Conservation (phyloP, 92 coral and sea anemone species). For the Siderastrea radians region DNA sequence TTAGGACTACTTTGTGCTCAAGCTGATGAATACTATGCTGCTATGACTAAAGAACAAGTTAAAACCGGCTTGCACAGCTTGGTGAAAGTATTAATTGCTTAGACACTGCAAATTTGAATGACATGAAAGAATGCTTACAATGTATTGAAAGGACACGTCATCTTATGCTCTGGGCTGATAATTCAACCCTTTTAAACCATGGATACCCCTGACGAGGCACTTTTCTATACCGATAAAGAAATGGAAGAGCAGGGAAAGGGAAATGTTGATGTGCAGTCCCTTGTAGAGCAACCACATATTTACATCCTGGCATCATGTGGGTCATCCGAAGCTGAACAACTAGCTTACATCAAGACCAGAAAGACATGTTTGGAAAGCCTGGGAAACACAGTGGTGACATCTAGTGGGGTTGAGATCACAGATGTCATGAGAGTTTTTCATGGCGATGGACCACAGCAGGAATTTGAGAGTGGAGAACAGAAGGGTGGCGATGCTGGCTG, state of each 20-base stretch:
- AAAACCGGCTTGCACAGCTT: background rate
- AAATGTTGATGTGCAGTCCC: background rate
- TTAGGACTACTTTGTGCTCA: slow-evolving; percentile 14
- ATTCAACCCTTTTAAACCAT: background rate
- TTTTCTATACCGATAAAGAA: slow-evolving; percentile 4
- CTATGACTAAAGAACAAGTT: slow-evolving; percentile 2
- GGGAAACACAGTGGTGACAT: too few species aligned
- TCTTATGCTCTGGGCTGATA: slow-evolving; percentile 19
- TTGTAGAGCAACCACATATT: background rate
- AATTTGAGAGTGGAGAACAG: slow-evolving; percentile 52
- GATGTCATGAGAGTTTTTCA: slow-evolving; percentile 72
- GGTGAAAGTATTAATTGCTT: background rate
- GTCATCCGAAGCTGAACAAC: background rate
- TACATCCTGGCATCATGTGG: slow-evolving; percentile 4
- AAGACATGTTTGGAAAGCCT: too few species aligned
- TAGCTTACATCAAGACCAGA: too few species aligned
- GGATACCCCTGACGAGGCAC: background rate
- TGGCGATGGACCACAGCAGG: slow-evolving; percentile 64
- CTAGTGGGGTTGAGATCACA: slow-evolving; percentile 37
- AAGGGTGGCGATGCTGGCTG: background rate
- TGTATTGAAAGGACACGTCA: background rate
- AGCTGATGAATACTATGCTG: slow-evolving; percentile 29
- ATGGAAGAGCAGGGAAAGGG: background rate
- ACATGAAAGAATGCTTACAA: background rate
- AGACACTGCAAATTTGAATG: too few species aligned